Percentiles rank a stretch among this genome's conserved stretches.
Evolutionary conservation across 2,113 vertebrate genomes (phyloP).

Genomic region (Psephotus haematonotus): DNA sequence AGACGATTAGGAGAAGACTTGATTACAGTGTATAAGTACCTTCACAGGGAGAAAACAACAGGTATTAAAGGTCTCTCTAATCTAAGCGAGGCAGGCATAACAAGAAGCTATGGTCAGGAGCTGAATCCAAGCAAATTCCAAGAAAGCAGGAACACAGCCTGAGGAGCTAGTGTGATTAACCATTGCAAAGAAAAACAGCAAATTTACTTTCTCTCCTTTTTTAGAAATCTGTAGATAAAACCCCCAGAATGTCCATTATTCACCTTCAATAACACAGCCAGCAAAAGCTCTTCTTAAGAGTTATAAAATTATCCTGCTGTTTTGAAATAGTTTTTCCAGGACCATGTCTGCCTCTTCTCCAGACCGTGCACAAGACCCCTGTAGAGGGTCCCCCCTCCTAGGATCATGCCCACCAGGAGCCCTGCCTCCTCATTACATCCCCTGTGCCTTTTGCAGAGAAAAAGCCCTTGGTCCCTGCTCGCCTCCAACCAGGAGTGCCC

Average conservation of each 20-base stretch:
- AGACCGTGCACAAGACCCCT: no score
- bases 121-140: not conserved
- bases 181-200: not conserved
- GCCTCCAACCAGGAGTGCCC: accelerated
- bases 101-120: not conserved
- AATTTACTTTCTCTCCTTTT: not conserved
- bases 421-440: accelerated
- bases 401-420: not conserved
- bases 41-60: not conserved
- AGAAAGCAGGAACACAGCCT: not conserved
- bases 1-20: constrained; percentile 18
- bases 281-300: not conserved
- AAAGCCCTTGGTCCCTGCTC: not conserved
- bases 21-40: not conserved
- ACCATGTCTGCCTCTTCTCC: not conserved
- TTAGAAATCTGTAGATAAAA: accelerated
- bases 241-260: accelerated
- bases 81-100: not conserved
- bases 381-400: not conserved
- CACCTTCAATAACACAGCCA: not conserved
- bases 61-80: not conserved
- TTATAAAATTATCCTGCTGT: not conserved
- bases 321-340: not conserved
- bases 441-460: not conserved
- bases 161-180: not conserved